Evolutionary conservation across 2,113 vertebrate species (phyloP).

Genomic region (Pica pica): DNA sequence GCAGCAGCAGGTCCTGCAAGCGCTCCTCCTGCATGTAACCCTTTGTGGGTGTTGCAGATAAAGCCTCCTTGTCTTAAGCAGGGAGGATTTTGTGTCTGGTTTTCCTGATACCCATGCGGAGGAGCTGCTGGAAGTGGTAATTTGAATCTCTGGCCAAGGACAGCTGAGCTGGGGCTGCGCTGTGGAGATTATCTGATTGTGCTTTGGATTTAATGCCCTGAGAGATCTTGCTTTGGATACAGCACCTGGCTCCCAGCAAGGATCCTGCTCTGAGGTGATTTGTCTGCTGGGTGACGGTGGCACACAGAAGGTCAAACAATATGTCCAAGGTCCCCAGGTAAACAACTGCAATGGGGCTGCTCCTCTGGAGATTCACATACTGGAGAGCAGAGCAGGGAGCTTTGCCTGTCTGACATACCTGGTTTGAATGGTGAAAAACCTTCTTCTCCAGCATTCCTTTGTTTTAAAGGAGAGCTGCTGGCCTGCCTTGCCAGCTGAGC

Average conservation of each 20-base stretch:
- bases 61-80: not conserved
- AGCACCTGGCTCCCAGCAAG: not conserved
- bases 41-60: not conserved
- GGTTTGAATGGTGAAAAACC: not conserved
- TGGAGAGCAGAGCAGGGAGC: not conserved
- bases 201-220: not conserved
- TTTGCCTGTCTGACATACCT: not conserved
- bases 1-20: not conserved
- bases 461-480: not conserved
- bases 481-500: not conserved
- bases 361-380: not conserved
- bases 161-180: not conserved
- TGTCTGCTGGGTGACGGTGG: not conserved
- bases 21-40: not conserved
- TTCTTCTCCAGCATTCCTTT: not conserved
- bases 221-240: not conserved
- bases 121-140: not conserved
- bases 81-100: not conserved
- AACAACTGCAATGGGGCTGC: fast-evolving
- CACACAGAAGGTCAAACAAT: not conserved
- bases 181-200: not conserved
- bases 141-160: not conserved
- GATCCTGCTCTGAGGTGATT: not conserved
- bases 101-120: not conserved
- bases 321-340: not conserved